phyloP scores from a whole-genome alignment of 2,888 invertebrate species.

The Mythimna loreyi region DNA sequence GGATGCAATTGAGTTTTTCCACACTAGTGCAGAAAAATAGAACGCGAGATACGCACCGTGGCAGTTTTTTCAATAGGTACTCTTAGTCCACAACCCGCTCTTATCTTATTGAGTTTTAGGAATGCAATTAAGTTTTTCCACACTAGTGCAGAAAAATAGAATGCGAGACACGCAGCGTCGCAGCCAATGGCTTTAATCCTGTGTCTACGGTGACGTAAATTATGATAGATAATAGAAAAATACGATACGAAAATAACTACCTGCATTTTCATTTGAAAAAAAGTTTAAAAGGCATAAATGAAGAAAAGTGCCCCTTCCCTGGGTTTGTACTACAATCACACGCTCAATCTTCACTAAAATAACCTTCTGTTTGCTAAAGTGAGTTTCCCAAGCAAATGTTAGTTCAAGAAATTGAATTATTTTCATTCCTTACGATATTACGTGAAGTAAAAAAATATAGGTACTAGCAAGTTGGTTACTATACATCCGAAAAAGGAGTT shows the following conservation, averaged over 20 bases:
- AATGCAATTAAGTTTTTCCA: no score
- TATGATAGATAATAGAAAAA: no score
- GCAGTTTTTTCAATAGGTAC: no score
- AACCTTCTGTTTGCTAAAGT: constrained; percentile 10
- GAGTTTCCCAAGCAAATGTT: constrained; percentile 22
- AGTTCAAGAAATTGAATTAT: constrained; percentile 18
- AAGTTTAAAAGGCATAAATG: constrained; percentile 3
- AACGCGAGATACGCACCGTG: no score
- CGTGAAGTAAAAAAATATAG: background rate
- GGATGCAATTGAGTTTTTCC: no score
- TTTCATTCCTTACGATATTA: background rate
- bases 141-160: no score
- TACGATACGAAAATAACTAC: background rate
- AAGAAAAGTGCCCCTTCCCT: constrained; percentile 11
- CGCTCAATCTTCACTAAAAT: constrained; percentile 26
- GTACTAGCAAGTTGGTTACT: background rate
- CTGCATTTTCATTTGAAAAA: background rate
- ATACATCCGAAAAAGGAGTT: background rate
- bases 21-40: no score
- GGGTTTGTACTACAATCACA: constrained; percentile 14
- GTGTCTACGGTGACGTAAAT: no score
- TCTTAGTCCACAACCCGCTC: no score
- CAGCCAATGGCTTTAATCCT: no score
- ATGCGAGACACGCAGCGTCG: no score
- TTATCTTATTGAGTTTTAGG: no score